Evolutionary conservation across 1,140 invertebrate species (phyloP).

Genomic region (Zaprionus africanus): DNA sequence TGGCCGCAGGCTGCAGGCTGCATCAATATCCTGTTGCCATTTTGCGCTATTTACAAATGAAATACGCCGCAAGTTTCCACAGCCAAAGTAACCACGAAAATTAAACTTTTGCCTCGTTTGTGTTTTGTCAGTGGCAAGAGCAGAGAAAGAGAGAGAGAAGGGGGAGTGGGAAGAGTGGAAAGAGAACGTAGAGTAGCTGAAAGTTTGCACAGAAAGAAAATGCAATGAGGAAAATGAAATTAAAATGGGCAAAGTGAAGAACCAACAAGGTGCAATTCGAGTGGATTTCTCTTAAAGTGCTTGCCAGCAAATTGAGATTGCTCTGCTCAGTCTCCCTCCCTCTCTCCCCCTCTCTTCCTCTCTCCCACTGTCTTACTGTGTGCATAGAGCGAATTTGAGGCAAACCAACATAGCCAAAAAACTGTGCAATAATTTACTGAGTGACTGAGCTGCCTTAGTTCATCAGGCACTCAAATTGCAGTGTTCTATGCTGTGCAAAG

Average conservation of each 20-base stretch:
- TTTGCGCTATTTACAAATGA: constrained; percentile 72
- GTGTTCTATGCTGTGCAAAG: too few relatives aligned
- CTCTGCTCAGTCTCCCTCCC: neutral
- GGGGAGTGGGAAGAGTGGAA: neutral
- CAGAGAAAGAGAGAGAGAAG: neutral
- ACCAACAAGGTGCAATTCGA: constrained; percentile 48
- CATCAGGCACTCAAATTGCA: neutral
- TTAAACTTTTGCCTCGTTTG: constrained; percentile 70
- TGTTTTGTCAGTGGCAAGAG: constrained; percentile 44
- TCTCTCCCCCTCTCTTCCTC: neutral
- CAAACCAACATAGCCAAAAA: constrained; percentile 11
- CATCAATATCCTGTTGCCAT: constrained; percentile 73
- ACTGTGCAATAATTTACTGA: constrained; percentile 14
- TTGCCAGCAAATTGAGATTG: constrained; percentile 17
- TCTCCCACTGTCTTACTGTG: neutral
- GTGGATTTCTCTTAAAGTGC: constrained; percentile 37
- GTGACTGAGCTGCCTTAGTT: neutral
- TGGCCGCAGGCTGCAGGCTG: constrained; percentile 45
- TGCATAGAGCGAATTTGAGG: constrained; percentile 7
- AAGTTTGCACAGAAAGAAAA: constrained; percentile 51
- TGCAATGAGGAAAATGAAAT: constrained; percentile 57
- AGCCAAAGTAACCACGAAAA: constrained; percentile 70
- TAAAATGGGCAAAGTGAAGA: constrained; percentile 52
- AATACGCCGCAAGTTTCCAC: constrained; percentile 71
- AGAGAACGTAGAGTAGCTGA: constrained; percentile 16